Evolutionary conservation across 2,113 vertebrate species (phyloP).

Genomic region (Nannospalax galili): DNA sequence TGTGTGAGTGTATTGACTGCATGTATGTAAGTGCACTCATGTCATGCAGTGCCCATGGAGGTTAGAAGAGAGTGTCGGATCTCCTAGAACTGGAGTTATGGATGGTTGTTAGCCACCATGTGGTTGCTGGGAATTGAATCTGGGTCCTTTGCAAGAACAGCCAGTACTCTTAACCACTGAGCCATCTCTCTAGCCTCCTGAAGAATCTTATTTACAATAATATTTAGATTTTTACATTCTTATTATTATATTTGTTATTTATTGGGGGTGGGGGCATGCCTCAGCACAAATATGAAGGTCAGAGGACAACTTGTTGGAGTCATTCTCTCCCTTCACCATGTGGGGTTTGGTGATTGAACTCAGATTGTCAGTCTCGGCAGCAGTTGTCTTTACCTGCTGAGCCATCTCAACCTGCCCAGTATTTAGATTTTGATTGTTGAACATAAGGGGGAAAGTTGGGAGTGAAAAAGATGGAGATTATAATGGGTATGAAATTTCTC

Average conservation of each 20-base stretch:
- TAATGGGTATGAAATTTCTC: background rate
- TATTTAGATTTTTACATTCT: background rate
- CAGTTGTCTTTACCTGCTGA: background rate
- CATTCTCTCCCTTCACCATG: background rate
- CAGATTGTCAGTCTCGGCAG: background rate
- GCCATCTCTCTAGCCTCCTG: no score
- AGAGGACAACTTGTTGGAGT: background rate
- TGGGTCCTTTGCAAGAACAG: no score
- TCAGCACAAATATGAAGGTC: background rate
- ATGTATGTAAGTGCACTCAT: no score
- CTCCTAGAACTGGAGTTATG: no score
- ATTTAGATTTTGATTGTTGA: constrained; percentile 1
- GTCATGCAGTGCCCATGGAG: no score
- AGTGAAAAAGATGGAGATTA: background rate
- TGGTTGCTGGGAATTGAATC: no score
- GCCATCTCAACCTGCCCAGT: background rate
- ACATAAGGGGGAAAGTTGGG: background rate
- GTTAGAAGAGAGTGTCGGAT: no score
- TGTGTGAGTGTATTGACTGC: no score
- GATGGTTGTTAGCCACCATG: no score
- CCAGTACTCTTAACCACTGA: no score
- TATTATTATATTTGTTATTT: background rate
- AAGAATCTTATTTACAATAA: background rate
- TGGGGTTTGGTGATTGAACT: no score
- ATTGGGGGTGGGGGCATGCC: background rate